phyloP scores from a whole-genome alignment of 2,113 vertebrate species.

The Setophaga petechia region DNA sequence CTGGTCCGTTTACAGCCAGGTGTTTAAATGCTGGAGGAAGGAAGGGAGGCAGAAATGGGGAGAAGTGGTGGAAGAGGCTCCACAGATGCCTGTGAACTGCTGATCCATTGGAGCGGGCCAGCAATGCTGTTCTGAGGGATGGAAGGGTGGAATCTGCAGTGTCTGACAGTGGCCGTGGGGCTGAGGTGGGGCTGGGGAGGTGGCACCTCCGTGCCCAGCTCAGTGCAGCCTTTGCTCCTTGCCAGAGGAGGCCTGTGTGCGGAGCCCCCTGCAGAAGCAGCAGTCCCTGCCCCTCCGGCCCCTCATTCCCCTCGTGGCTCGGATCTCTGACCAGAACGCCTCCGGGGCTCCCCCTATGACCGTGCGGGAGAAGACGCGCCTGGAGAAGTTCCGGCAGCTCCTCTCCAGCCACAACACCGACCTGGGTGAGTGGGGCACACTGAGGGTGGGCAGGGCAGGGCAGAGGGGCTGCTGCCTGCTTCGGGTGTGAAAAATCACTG shows the following conservation, averaged over 20 bases:
- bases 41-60: not conserved
- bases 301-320: conserved; percentile 92
- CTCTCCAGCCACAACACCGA: conserved; percentile 92
- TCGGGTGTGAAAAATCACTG: not conserved
- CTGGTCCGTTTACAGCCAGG: not conserved
- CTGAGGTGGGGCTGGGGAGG: not conserved
- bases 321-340: conserved; percentile 97
- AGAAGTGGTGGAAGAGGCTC: not conserved
- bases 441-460: not conserved
- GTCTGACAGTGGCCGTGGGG: not conserved
- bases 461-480: not conserved
- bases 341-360: conserved; percentile 95
- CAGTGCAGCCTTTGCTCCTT: not conserved
- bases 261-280: conserved; percentile 88
- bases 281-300: conserved; percentile 91
- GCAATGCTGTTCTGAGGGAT: not conserved
- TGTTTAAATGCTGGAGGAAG: not conserved
- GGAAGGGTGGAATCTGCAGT: not conserved
- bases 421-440: conserved; percentile 80
- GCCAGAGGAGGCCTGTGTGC: conserved; percentile 74
- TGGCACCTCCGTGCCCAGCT: not conserved
- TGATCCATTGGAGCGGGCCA: not conserved
- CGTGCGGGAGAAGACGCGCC: conserved; percentile 90
- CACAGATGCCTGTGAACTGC: not conserved
- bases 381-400: conserved; percentile 94